These are phyloP conservation scores for Oreocharis arfaki DNA, from an alignment of 2,113 vertebrate genomes.

Conservation along the genomic window DNA sequence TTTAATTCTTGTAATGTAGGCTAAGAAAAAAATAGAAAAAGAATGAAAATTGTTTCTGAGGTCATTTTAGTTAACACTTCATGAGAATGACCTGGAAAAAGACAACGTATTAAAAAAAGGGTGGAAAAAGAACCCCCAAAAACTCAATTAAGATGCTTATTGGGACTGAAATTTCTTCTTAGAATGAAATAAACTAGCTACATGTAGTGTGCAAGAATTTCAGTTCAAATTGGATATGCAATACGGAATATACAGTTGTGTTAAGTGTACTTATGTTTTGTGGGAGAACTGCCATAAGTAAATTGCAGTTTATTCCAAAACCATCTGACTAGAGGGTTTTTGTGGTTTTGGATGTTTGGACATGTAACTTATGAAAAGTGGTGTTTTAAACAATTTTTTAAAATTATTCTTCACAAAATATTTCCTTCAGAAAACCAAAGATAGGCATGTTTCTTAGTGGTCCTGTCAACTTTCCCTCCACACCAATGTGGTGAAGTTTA, in stretches of 20 bases:
- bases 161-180: background rate
- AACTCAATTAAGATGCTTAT: background rate
- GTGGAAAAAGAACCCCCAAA: background rate
- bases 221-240: background rate
- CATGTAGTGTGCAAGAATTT: background rate
- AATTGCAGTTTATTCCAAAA: background rate
- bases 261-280: background rate
- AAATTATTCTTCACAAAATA: background rate
- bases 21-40: background rate
- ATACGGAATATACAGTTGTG: background rate
- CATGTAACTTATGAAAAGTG: background rate
- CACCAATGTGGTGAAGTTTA: background rate
- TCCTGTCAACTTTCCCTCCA: background rate
- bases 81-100: background rate
- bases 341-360: background rate
- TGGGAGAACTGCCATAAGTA: background rate
- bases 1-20: constrained; percentile 37
- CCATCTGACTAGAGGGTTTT: background rate
- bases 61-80: background rate
- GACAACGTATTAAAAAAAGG: background rate
- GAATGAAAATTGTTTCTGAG: background rate
- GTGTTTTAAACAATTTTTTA: background rate
- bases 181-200: background rate
- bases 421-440: background rate
- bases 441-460: background rate